These are phyloP conservation scores for Andricus grossulariae DNA, from an alignment of 1,140 invertebrate species.

Conservation along the genomic window DNA sequence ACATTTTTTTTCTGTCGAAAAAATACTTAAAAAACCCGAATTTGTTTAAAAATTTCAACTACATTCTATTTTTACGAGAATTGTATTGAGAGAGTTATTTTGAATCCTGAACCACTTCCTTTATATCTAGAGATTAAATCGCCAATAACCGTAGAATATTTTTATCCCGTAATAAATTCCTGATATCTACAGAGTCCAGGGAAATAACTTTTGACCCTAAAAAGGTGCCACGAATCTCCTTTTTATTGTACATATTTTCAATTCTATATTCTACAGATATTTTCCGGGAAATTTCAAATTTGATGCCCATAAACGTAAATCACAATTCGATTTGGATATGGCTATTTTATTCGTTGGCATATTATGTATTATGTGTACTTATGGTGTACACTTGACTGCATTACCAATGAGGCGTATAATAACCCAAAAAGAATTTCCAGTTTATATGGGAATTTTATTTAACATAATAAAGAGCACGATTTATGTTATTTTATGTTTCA, in stretches of 20 bases:
- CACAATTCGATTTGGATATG: not conserved
- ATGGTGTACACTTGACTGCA: not conserved
- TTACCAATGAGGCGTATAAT: constrained; percentile 21
- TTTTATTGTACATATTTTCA: constrained; percentile 22
- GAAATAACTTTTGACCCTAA: not conserved
- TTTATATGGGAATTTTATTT: not conserved
- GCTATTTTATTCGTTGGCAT: not conserved
- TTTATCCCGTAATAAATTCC: not conserved
- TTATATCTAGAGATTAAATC: not conserved
- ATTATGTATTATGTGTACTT: not conserved
- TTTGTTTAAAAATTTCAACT: too few relatives aligned
- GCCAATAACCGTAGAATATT: not conserved
- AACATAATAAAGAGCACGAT: too few relatives aligned
- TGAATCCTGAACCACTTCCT: not conserved
- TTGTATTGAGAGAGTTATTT: not conserved
- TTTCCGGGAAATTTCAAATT: not conserved
- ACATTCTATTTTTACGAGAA: too few relatives aligned
- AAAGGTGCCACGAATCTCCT: not conserved
- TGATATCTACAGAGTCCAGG: not conserved
- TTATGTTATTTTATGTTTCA: too few relatives aligned
- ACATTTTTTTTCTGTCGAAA: too few relatives aligned
- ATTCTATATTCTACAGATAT: not conserved
- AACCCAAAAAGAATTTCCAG: not conserved
- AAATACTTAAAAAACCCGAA: too few relatives aligned
- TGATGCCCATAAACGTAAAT: not conserved